Conservation (phyloP, 2,797 vertebrate species). For the Triplophysa yarkandensis region DNA sequence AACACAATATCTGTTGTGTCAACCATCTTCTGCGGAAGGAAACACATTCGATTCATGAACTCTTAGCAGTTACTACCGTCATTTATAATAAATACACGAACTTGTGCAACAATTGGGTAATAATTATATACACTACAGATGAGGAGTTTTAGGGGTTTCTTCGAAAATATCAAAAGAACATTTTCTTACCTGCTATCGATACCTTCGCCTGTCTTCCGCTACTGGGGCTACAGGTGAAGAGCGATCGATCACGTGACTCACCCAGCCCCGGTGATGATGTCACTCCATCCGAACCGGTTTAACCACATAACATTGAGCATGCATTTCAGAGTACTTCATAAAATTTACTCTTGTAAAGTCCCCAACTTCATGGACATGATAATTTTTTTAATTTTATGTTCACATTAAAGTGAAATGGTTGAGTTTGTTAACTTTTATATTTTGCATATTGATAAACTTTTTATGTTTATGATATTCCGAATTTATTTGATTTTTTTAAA, state of each 20-base stretch:
- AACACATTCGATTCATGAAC: neutral
- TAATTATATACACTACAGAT: neutral
- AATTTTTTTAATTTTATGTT: too few relatives aligned
- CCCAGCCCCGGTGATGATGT: constrained; percentile 37
- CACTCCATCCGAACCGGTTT: constrained; percentile 27
- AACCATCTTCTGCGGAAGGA: neutral
- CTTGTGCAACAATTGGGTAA: too few relatives aligned
- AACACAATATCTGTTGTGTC: too few relatives aligned
- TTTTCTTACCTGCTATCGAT: constrained; percentile 41
- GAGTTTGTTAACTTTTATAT: too few relatives aligned
- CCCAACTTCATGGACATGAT: too few relatives aligned
- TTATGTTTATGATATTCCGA: too few relatives aligned
- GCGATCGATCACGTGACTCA: constrained; percentile 48
- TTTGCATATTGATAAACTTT: too few relatives aligned
- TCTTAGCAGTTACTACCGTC: neutral
- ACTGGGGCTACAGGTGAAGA: constrained; percentile 41
- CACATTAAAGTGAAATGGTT: too few relatives aligned
- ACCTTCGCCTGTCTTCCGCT: constrained; percentile 32
- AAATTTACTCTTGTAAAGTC: too few relatives aligned
- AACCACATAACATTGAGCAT: constrained; percentile 7
- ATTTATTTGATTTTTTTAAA: too few relatives aligned
- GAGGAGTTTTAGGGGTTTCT: neutral
- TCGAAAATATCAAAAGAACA: neutral
- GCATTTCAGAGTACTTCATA: too few relatives aligned
- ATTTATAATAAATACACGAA: neutral